Base-by-base conservation (phyloP, 2,888 invertebrate species). In the Rhagonycha lutea region DNA sequence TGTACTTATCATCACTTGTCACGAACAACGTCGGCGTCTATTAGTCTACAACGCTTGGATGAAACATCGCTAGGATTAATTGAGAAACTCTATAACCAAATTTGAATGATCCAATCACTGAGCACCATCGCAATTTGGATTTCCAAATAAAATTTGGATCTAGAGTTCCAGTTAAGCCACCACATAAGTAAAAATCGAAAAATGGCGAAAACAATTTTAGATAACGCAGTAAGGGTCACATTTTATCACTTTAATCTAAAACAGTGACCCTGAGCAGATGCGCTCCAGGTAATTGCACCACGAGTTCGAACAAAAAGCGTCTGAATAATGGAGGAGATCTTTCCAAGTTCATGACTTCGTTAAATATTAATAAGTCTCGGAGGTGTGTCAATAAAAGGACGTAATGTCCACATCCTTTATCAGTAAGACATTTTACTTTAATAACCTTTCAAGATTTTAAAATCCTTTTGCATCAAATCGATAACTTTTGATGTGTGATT, bases 281-380 rank as follows among this genome's bases (percentile, higher is more conserved):
- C 78, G 79, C 78, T 79, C 76, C 79, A 81, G 82, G 81, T 82
- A 82, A 82, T 82, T 81, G 81, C 81, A 79, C 75, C 78, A 79
- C 72, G 77, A 81, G 77, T 78, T 79, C 78, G 78, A 79, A 80
- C 80, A 82, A 80, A 80, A 81, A 80, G 81, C 78, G 75, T 74
- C 77, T 81, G 81, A 82, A 82, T 82, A 80, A 82, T 82, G 81
- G 77, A 81, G 70, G 70, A 81, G 80, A 79, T 78, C 79, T 79
- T 78, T 77, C 71, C 73, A 75, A 80, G 80, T 81, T 79, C 71
- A 79, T 78, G 78, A 75, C 78, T 78, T 73, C 61, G 70, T 79
- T 79, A 81, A 81, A 81, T 78, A 77, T 77, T 77, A 77, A 77
- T 74, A 71, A 74, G 65, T 23, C 26, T 24, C 61, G 32, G 65